A percentile compares a stretch with the other conserved stretches of the same genome.
These are phyloP conservation scores for Agrypnus murinus DNA, from an alignment of 2,888 invertebrate species.

Conservation along the genomic window DNA sequence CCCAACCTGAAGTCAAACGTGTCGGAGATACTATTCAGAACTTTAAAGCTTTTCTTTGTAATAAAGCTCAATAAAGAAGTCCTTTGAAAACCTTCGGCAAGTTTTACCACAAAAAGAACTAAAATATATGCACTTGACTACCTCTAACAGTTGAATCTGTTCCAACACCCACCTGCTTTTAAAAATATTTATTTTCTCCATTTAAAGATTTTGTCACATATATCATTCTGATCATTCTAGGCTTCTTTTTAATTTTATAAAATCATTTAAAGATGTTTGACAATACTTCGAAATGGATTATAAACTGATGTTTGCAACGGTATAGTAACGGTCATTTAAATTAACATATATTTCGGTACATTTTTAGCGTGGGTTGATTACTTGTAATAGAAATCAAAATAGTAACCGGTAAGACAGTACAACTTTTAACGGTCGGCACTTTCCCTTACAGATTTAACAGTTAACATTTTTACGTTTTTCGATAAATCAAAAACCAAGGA, in stretches of 20 bases:
- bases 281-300: too few species aligned
- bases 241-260: too few species aligned
- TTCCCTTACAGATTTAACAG: neutral
- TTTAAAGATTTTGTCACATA: slow-evolving; percentile 6
- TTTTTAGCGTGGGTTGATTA: slow-evolving; percentile 11
- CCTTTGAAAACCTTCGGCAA: slow-evolving; percentile 36
- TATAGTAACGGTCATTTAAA: slow-evolving; percentile 20
- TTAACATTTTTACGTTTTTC: too few species aligned
- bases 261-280: too few species aligned
- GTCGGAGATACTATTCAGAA: slow-evolving; percentile 30
- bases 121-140: slow-evolving; percentile 39
- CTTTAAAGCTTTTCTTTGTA: slow-evolving; percentile 38
- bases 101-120: slow-evolving; percentile 17
- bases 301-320: slow-evolving; percentile 2
- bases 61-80: slow-evolving; percentile 28
- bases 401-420: slow-evolving; percentile 8
- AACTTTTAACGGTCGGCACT: slow-evolving; percentile 5
- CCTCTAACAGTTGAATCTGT: slow-evolving; percentile 17
- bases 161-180: slow-evolving; percentile 40
- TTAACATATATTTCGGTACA: slow-evolving; percentile 20
- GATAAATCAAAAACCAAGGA: too few species aligned
- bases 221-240: neutral
- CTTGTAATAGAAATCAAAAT: neutral
- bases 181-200: slow-evolving; percentile 37
- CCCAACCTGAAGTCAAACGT: slow-evolving; percentile 38